Base-by-base conservation (phyloP, 2,797 vertebrate species). In the Rhynchonycteris naso region DNA sequence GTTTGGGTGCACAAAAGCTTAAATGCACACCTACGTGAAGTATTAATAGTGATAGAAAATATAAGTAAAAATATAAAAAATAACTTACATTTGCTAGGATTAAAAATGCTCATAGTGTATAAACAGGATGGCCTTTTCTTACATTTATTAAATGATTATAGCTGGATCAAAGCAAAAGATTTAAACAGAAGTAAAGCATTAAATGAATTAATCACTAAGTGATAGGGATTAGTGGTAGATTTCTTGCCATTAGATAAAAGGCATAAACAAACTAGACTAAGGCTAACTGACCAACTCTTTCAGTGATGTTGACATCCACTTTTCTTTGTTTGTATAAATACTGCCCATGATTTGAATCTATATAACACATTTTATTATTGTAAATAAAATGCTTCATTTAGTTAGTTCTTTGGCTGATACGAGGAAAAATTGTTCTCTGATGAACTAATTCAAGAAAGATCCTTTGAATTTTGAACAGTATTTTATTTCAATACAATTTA, bases 401-500 rank as follows among this genome's bases (percentile, higher is more conserved):
- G 0, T 97, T 90, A 90, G 66, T 92, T 93, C 43, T 65, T 87
- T 83, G 16, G 63, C 80, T 68, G 18, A 54, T 92, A 78, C 6
- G 71, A 96, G 50, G 50, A 92, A 94, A 93, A 87, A 85, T 80
- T 95, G n/a, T 97, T 92, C 74, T 88, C 14, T 22, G 52, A 95
- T 63, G 59, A 97, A 88, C 65, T 74, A 54, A 66, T 97, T 96
- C 61, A 90, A 95, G 56, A 94, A 94, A 76, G 85, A 56, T 47
- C 38, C 72, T 94, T 96, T 97, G 95, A 38, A 88, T 92, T 91
- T 95, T 92, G 5, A 6, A 75, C 89, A 93, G 47, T 78, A 22
- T 16, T 95, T 96, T 96, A 92, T 94, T 95, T 85, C 38, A 93
- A 38, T 90, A 92, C 76, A 93, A 74, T 84, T 93, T 96, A 84